Evolutionary conservation across 92 coral and sea anemone genomes (phyloP).

Genomic region (Parazoanthus swiftii): DNA sequence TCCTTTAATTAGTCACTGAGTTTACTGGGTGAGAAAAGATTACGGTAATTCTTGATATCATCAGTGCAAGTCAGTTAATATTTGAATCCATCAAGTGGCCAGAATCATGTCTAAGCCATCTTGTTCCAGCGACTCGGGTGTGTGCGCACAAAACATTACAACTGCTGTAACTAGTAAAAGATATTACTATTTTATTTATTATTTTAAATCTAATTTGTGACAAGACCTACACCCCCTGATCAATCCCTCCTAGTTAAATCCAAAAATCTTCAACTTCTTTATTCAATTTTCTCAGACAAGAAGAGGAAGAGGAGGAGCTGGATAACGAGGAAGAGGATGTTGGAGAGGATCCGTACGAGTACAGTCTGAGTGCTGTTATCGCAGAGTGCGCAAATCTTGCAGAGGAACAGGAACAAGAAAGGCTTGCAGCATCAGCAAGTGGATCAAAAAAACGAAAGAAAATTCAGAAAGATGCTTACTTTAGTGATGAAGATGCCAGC

Average conservation of each 20-base stretch:
- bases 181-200: too few relatives aligned
- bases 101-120: too few relatives aligned
- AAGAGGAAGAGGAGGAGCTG: constrained; percentile 65
- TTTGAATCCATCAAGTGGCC: too few relatives aligned
- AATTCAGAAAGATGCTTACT: constrained; percentile 77
- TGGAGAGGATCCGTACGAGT: constrained; percentile 94
- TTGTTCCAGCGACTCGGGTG: too few relatives aligned
- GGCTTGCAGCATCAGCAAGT: constrained; percentile 42
- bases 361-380: constrained; percentile 95
- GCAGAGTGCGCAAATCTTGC: constrained; percentile 95
- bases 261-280: too few relatives aligned
- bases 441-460: constrained; percentile 69
- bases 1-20: too few relatives aligned
- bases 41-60: too few relatives aligned
- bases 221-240: neutral
- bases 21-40: too few relatives aligned
- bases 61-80: too few relatives aligned
- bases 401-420: constrained; percentile 52
- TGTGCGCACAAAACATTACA: too few relatives aligned
- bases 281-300: constrained; percentile 33
- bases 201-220: too few relatives aligned
- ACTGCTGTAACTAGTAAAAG: too few relatives aligned
- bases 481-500: constrained; percentile 84
- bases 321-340: constrained; percentile 68
- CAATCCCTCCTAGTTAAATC: neutral